Evolutionary conservation across 2,797 vertebrate genomes (phyloP).

Genomic region (Propithecus deckenii): DNA sequence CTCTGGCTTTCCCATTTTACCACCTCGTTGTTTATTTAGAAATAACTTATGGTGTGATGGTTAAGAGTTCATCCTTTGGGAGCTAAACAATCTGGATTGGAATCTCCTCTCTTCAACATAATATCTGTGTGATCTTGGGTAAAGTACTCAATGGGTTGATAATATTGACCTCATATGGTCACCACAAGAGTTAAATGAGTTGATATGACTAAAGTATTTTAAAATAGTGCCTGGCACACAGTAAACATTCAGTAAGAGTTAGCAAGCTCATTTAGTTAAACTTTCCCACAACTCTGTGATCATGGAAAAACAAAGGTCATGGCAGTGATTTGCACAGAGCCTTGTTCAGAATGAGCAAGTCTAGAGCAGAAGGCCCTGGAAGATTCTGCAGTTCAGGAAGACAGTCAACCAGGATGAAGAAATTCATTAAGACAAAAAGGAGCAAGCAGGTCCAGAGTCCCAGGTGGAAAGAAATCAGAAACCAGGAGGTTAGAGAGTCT

Average conservation of each 20-base stretch:
- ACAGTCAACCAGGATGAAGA: not conserved
- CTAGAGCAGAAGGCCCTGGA: not conserved
- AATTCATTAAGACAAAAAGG: not conserved
- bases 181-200: not conserved
- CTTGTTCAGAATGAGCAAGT: not conserved
- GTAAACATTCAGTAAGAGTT: not conserved
- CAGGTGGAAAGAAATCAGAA: not conserved
- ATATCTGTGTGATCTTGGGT: not conserved
- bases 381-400: not conserved
- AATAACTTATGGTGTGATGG: not conserved
- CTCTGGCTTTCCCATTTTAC: not conserved
- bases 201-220: not conserved
- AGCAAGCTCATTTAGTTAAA: not conserved
- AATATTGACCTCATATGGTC: not conserved
- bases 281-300: not conserved
- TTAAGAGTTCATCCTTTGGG: not conserved
- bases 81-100: not conserved
- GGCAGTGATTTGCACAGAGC: not conserved
- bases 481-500: not conserved
- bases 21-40: not conserved
- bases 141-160: not conserved
- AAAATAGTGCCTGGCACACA: not conserved
- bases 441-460: not conserved
- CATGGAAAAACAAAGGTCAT: not conserved
- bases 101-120: not conserved